Evolutionary conservation across 2,888 invertebrate genomes (phyloP), one percentile per base, ranked within the genome.

Genomic region (Melitaea athalia): DNA sequence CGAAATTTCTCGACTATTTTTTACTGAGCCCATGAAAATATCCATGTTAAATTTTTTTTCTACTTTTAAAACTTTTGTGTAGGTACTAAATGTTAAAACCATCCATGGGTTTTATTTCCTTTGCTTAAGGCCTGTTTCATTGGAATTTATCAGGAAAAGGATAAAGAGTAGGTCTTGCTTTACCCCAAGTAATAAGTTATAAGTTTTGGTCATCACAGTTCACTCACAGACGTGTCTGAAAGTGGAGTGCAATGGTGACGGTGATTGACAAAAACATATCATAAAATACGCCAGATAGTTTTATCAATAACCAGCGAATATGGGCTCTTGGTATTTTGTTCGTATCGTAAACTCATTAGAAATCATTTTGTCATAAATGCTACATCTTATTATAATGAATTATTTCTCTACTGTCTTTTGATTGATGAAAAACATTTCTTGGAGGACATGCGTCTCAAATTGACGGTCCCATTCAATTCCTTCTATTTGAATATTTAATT

Each of bases 371-470:
- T 68, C 60, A 64, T 68, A 68, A 68, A 64, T 68, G 68, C 68
- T 42, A 62, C 59, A 62, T 49, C 47, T 15, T 66, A 60, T 67
- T 14, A 53, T 55, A 55, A 33, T 57, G 57, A 15, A 53, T 69
- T 65, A 69, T 59, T 61, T 62, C 31, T 59, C 66, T 66, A 66
- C 62, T 66, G 69, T 69, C 69, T 69, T 69, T 69, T 69, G n/a
- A n/a, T n/a, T n/a, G n/a, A 59, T 33, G 38, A 57, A 15, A 57
- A n/a, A 53, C 24, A 31, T 6, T 53, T 24, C 53, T 5, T 17
- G 10, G 24, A 11, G 31, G 17, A 60, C 43, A 47, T 17, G 31
- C 12, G n/a, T 42, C 49, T 17, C 52, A 43, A 42, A 50, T 38
- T 52, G 33, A 31, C 52, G 43, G 15, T 50, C n/a, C 31, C 12